Conservation (phyloP, 2,888 invertebrate species). For the Lepidochrysops patricia region DNA sequence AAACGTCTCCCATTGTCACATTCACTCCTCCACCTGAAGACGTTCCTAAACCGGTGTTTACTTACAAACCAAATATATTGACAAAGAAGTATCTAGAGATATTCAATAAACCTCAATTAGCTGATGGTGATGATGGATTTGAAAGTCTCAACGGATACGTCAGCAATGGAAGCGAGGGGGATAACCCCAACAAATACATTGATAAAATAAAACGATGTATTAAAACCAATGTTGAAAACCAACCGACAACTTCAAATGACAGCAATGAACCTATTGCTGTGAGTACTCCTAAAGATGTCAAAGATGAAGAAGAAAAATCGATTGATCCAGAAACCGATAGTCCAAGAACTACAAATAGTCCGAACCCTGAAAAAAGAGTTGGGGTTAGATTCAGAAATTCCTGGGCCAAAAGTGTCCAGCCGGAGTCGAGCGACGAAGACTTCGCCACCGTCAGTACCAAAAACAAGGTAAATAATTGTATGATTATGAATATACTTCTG, state of each 20-base stretch:
- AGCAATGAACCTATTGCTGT: constrained; percentile 5
- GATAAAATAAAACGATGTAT: constrained; percentile 16
- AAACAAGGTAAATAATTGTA: constrained; percentile 42
- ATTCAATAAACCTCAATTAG: constrained; percentile 54
- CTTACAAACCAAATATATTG: constrained; percentile 49
- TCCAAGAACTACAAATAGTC: constrained; percentile 45
- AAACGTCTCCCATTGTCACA: constrained; percentile 51
- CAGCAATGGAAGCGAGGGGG: constrained; percentile 78
- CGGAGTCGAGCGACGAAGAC: constrained; percentile 55
- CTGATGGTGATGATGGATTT: constrained; percentile 85
- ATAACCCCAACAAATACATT: constrained; percentile 36
- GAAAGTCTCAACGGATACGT: constrained; percentile 89
- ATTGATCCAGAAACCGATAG: constrained; percentile 52
- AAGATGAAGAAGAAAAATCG: constrained; percentile 54
- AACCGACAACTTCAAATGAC: constrained; percentile 14
- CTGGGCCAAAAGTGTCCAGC: constrained; percentile 45
- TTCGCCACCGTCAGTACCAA: constrained; percentile 47
- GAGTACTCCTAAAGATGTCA: constrained; percentile 17
- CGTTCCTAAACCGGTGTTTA: constrained; percentile 41
- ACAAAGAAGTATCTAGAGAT: constrained; percentile 64
- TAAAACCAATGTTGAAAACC: constrained; percentile 15
- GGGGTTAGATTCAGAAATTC: constrained; percentile 59
- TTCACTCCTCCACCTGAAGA: constrained; percentile 62
- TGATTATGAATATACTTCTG: constrained; percentile 16
- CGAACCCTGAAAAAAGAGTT: constrained; percentile 43